phyloP scores from a whole-genome alignment of 2,797 vertebrate genomes.

The Austrolebias charrua region DNA sequence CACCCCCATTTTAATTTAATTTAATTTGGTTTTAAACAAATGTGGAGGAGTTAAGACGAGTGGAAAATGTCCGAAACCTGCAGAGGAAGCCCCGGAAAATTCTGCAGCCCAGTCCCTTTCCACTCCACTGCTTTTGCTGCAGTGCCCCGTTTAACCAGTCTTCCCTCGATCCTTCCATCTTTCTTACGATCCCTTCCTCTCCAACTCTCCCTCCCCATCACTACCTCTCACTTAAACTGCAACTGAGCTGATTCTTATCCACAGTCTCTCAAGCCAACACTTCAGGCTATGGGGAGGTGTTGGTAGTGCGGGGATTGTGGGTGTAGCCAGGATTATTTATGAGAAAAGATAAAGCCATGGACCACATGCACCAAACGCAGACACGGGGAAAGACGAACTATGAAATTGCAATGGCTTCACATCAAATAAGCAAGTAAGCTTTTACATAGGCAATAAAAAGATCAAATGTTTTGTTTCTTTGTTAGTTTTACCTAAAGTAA shows the following conservation, averaged over 20 bases:
- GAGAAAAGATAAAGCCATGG: conserved; percentile 30
- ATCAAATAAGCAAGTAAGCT: conserved; percentile 9
- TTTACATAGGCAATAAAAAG: background rate
- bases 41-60: conserved; percentile 39
- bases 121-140: conserved; percentile 72
- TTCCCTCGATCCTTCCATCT: conserved; percentile 65
- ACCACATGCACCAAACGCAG: conserved; percentile 17
- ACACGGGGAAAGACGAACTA: background rate
- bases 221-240: conserved; percentile 50
- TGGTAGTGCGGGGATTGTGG: too few relatives aligned
- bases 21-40: conserved; percentile 19
- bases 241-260: conserved; percentile 68
- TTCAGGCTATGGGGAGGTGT: conserved; percentile 22
- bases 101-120: conserved; percentile 64
- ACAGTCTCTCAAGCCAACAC: conserved; percentile 47
- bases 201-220: conserved; percentile 1
- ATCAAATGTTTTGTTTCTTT: conserved; percentile 17
- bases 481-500: background rate
- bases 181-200: conserved; percentile 33
- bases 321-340: conserved; percentile 43
- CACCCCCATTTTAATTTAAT: background rate
- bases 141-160: conserved; percentile 67
- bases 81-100: conserved; percentile 57
- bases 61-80: conserved; percentile 47
- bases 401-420: background rate